Evolutionary conservation across 2,888 invertebrate genomes (phyloP).

Genomic region (Linnaemya vulpina): DNA sequence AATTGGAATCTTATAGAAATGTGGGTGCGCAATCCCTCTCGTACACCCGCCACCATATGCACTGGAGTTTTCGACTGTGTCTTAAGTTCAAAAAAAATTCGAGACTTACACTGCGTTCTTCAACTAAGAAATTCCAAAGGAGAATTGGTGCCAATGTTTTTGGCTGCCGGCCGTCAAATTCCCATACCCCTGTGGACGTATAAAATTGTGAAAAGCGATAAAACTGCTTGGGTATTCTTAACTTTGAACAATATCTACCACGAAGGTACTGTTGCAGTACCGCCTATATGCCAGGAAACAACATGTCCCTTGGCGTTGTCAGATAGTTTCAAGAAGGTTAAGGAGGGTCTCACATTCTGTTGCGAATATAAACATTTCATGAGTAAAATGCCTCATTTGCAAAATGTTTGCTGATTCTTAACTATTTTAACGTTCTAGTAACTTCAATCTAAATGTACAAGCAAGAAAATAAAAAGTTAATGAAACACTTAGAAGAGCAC

Average conservation of each 20-base stretch:
- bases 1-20: constrained; percentile 84
- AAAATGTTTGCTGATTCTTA: constrained; percentile 13
- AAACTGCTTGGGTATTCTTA: constrained; percentile 36
- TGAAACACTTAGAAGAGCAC: no score
- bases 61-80: constrained; percentile 57
- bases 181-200: constrained; percentile 65
- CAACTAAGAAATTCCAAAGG: constrained; percentile 1
- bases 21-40: constrained; percentile 79
- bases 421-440: not conserved
- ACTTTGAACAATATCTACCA: constrained; percentile 60
- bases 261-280: not conserved
- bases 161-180: constrained; percentile 31
- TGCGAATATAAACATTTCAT: constrained; percentile 50
- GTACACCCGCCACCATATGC: constrained; percentile 73
- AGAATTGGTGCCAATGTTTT: constrained; percentile 45
- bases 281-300: not conserved
- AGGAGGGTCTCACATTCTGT: constrained; percentile 34
- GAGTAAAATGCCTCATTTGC: constrained; percentile 31
- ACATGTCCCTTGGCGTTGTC: constrained; percentile 1
- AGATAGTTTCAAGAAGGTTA: not conserved
- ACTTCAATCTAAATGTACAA: no score
- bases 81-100: not conserved
- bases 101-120: constrained; percentile 42
- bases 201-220: constrained; percentile 45
- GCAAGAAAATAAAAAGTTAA: no score